A percentile compares a stretch with the other conserved stretches of the same genome.
Evolutionary conservation across 2,888 invertebrate species (phyloP).

Genomic region (Philaethria dido): DNA sequence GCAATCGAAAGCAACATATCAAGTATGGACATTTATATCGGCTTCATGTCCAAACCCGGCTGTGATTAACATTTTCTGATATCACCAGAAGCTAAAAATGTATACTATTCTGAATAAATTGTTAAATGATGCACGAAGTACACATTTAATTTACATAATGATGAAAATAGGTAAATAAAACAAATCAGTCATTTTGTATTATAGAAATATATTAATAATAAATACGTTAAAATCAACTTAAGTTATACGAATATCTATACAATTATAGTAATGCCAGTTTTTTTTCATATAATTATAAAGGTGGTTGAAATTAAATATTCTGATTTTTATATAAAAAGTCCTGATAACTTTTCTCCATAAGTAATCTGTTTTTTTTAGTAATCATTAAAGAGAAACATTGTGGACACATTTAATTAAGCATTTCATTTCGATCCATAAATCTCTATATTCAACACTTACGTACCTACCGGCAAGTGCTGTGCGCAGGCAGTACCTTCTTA

Average conservation of each 20-base stretch:
- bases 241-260: too few species aligned
- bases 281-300: neutral
- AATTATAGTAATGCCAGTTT: too few species aligned
- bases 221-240: neutral
- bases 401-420: constrained; percentile 74
- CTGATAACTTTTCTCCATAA: constrained; percentile 54
- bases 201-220: constrained; percentile 8
- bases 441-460: constrained; percentile 64
- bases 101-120: constrained; percentile 66
- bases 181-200: constrained; percentile 35
- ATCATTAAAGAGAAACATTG: constrained; percentile 62
- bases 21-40: constrained; percentile 66
- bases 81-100: constrained; percentile 72
- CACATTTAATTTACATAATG: constrained; percentile 47
- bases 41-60: constrained; percentile 64
- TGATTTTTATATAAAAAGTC: neutral
- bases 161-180: constrained; percentile 43
- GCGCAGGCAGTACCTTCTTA: constrained; percentile 45
- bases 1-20: constrained; percentile 61
- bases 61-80: constrained; percentile 72
- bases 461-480: constrained; percentile 45
- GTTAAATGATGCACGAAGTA: constrained; percentile 73
- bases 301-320: neutral
- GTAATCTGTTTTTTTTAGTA: constrained; percentile 60
- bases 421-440: constrained; percentile 77